Evolutionary conservation across 2,113 vertebrate genomes (phyloP).

Genomic region (Aepyceros melampus): DNA sequence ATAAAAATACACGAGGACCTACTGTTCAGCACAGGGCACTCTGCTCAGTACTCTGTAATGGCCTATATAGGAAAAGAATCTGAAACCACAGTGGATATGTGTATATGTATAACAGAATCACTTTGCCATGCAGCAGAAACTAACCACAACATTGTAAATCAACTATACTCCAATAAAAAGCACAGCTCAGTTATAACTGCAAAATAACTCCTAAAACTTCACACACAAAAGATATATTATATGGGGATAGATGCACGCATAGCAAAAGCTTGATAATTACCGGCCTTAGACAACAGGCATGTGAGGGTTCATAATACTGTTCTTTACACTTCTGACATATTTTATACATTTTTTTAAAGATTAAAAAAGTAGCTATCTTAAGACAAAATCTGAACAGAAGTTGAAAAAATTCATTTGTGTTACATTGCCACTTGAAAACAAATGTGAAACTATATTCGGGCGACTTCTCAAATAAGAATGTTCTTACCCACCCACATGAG

Average conservation of each 20-base stretch:
- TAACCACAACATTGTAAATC: background rate
- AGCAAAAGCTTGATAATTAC: background rate
- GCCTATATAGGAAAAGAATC: background rate
- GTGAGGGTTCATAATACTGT: background rate
- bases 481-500: background rate
- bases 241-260: background rate
- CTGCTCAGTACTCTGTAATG: background rate
- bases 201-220: background rate
- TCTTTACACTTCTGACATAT: background rate
- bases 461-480: slow-evolving; percentile 29
- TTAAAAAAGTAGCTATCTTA: background rate
- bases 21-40: background rate
- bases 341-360: background rate
- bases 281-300: background rate
- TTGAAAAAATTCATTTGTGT: background rate
- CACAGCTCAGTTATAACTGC: background rate
- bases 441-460: background rate
- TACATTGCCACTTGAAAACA: slow-evolving; percentile 24
- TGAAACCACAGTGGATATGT: background rate
- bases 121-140: background rate
- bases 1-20: background rate
- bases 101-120: background rate
- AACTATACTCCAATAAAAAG: background rate
- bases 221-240: background rate
- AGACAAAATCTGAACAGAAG: background rate